Percentiles rank a stretch among this genome's conserved stretches.
phyloP scores from a whole-genome alignment of 2,797 vertebrate species.

The Ceyx erithaca region DNA sequence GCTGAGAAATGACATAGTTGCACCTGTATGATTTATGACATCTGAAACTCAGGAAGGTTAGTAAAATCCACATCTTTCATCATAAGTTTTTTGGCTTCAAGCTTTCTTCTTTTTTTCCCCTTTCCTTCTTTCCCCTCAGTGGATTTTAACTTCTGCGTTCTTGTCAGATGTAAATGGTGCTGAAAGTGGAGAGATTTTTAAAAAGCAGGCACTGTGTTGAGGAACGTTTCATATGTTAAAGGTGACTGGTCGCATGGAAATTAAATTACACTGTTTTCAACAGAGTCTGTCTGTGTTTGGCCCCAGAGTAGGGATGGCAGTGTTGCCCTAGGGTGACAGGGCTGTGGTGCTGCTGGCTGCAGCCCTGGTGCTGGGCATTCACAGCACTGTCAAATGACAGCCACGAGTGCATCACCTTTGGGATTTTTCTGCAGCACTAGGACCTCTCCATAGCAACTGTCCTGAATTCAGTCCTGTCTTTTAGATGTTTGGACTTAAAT shows the following conservation, averaged over 20 bases:
- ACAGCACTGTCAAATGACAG: neutral
- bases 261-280: neutral
- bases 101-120: neutral
- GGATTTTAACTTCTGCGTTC: neutral
- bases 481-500: neutral
- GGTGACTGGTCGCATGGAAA: neutral
- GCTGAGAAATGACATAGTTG: neutral
- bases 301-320: neutral
- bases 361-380: neutral
- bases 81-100: constrained; percentile 3
- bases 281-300: neutral
- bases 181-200: neutral
- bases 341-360: neutral
- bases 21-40: constrained; percentile 55
- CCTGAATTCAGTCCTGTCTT: neutral
- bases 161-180: neutral
- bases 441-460: neutral
- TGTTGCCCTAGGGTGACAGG: neutral
- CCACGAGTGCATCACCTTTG: neutral
- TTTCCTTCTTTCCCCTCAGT: neutral
- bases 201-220: neutral
- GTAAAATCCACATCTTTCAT: constrained; percentile 21
- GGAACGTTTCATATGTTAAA: neutral
- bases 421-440: neutral
- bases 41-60: neutral